Percentiles rank a stretch among this genome's conserved stretches.
phyloP scores from a whole-genome alignment of 2,888 invertebrate genomes.

The Dromius quadrimaculatus region DNA sequence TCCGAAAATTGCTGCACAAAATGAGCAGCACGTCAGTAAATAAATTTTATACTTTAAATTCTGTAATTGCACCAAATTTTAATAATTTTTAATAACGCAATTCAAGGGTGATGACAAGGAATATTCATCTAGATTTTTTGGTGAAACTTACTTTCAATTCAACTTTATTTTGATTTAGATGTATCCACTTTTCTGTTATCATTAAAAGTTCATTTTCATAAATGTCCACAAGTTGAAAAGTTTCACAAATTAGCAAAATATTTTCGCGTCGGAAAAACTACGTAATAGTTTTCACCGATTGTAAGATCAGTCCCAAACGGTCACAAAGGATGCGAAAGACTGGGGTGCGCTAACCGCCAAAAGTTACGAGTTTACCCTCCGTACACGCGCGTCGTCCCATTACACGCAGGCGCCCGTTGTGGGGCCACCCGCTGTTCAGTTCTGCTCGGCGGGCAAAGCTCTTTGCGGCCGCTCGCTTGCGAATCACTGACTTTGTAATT shows the following conservation, averaged over 20 bases:
- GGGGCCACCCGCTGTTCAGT: constrained; percentile 45
- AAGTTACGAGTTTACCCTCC: constrained; percentile 57
- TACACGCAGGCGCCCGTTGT: constrained; percentile 55
- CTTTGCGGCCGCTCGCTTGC: constrained; percentile 34
- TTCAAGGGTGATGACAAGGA: too few relatives aligned
- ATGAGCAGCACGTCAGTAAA: too few relatives aligned
- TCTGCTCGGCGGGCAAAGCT: constrained; percentile 23
- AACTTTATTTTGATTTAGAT: neutral
- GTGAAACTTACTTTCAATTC: constrained; percentile 33
- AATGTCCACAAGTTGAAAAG: constrained; percentile 14
- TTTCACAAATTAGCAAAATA: constrained; percentile 12
- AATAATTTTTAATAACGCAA: too few relatives aligned
- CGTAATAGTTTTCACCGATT: constrained; percentile 54
- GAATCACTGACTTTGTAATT: constrained; percentile 44
- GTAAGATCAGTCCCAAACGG: constrained; percentile 55
- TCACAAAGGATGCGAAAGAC: constrained; percentile 55
- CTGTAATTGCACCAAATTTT: too few relatives aligned
- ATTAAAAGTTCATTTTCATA: too few relatives aligned
- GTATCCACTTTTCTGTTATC: constrained; percentile 7
- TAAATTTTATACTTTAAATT: too few relatives aligned
- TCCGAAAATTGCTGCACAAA: too few relatives aligned
- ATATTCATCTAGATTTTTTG: too few relatives aligned
- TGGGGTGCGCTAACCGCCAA: constrained; percentile 58
- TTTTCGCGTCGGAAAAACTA: neutral
- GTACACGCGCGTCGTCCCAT: constrained; percentile 52